These are phyloP conservation scores for Ernsta delagoae DNA, from an alignment of 2,888 invertebrate species.

Conservation along the genomic window DNA sequence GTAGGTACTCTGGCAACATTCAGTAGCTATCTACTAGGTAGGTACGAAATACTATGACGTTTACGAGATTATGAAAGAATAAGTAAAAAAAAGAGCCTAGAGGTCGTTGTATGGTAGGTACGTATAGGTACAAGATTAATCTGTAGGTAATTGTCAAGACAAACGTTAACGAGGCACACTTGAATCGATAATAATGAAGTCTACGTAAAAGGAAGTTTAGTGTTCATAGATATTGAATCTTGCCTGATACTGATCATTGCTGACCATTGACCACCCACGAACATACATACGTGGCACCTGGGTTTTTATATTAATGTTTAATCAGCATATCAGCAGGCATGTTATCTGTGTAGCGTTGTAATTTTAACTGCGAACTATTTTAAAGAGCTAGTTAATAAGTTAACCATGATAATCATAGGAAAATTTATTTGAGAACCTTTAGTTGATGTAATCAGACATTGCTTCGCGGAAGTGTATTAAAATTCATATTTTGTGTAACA, in stretches of 20 bases:
- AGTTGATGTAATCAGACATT: conserved; percentile 33
- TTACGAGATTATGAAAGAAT: too few relatives aligned
- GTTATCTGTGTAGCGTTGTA: neutral
- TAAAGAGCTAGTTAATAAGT: neutral
- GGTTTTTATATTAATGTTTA: too few relatives aligned
- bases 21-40: too few relatives aligned
- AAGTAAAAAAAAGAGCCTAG: too few relatives aligned
- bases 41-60: too few relatives aligned
- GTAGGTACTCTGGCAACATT: too few relatives aligned
- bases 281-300: neutral
- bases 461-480: conserved; percentile 31
- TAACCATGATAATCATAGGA: neutral
- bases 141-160: too few relatives aligned
- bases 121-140: too few relatives aligned
- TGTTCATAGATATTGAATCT: neutral
- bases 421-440: neutral
- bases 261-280: neutral
- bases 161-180: neutral
- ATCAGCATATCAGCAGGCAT: neutral
- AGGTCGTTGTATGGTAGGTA: too few relatives aligned
- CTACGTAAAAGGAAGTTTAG: neutral
- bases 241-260: neutral
- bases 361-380: conserved; percentile 1
- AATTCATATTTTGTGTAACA: conserved; percentile 34
- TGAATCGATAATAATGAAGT: neutral